These are phyloP conservation scores for Drosophila mercatorum DNA, from an alignment of 2,888 invertebrate genomes.

Conservation along the genomic window DNA sequence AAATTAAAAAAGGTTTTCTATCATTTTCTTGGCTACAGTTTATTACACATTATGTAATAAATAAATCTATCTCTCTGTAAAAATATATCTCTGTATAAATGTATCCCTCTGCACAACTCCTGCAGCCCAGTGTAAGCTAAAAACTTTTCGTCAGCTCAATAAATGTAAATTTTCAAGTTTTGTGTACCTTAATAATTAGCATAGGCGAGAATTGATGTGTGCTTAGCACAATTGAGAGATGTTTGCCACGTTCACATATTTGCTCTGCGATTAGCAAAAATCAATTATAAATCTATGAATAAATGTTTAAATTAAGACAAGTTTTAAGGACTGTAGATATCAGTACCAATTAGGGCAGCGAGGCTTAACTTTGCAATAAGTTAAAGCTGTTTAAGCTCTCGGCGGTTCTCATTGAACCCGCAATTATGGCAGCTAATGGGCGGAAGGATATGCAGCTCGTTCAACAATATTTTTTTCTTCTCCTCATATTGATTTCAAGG, in stretches of 20 bases:
- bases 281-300: conserved; percentile 10
- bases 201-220: not conserved
- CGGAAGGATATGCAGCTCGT: not conserved
- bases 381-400: not conserved
- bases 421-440: conserved; percentile 6
- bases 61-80: too few species aligned
- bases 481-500: conserved; percentile 15
- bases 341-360: not conserved
- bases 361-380: not conserved
- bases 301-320: conserved; percentile 4
- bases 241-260: not conserved
- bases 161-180: conserved; percentile 5
- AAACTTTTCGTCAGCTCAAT: conserved; percentile 11
- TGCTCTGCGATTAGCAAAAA: not conserved
- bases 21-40: too few species aligned
- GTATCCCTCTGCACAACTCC: too few species aligned
- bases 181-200: conserved; percentile 1
- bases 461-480: not conserved
- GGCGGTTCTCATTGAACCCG: not conserved
- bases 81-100: too few species aligned
- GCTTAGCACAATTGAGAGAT: not conserved
- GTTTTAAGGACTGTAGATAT: not conserved
- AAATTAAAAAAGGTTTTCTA: too few species aligned
- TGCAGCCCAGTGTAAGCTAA: conserved; percentile 1
- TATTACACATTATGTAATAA: too few species aligned